Evolutionary conservation across 2,888 invertebrate species (phyloP).

Genomic region (Drosophila robusta): DNA sequence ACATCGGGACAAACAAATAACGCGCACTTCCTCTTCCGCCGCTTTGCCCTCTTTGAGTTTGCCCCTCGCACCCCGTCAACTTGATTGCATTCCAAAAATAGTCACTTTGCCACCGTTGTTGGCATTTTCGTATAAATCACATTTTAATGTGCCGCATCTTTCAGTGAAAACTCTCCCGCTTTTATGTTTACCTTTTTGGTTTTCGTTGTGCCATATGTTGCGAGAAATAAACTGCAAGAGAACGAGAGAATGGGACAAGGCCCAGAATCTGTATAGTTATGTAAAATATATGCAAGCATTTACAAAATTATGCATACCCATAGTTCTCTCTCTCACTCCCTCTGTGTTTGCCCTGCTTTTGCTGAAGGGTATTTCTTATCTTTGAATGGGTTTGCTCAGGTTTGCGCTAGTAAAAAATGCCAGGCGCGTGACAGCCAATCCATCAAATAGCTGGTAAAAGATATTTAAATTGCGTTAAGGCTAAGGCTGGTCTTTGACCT

Average conservation of each 20-base stretch:
- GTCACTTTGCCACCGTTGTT: conserved; percentile 36
- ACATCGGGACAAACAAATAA: conserved; percentile 53
- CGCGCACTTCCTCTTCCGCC: conserved; percentile 69
- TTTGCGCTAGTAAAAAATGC: background rate
- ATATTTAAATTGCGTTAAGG: background rate
- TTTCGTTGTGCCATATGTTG: conserved; percentile 37
- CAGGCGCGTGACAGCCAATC: conserved; percentile 28
- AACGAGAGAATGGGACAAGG: background rate
- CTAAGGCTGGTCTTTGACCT: conserved; percentile 30
- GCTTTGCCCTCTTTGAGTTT: conserved; percentile 2
- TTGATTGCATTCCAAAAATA: conserved; percentile 62
- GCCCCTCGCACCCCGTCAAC: conserved; percentile 15
- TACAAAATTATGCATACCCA: conserved; percentile 17
- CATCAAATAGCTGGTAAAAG: conserved; percentile 21
- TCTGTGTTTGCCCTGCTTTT: conserved; percentile 21
- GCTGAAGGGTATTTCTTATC: conserved; percentile 26
- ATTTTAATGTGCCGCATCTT: conserved; percentile 68
- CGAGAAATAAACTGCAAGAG: conserved; percentile 7
- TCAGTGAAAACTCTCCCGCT: conserved; percentile 31
- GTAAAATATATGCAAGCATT: conserved; percentile 36
- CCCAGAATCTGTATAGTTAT: conserved; percentile 31
- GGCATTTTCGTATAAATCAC: conserved; percentile 67
- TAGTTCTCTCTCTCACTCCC: background rate
- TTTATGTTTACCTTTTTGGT: conserved; percentile 49
- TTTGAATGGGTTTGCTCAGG: conserved; percentile 12